A percentile compares a stretch with the other conserved stretches of the same genome.
phyloP scores from a whole-genome alignment of 2,797 vertebrate genomes.

The Urophycis tenuis region DNA sequence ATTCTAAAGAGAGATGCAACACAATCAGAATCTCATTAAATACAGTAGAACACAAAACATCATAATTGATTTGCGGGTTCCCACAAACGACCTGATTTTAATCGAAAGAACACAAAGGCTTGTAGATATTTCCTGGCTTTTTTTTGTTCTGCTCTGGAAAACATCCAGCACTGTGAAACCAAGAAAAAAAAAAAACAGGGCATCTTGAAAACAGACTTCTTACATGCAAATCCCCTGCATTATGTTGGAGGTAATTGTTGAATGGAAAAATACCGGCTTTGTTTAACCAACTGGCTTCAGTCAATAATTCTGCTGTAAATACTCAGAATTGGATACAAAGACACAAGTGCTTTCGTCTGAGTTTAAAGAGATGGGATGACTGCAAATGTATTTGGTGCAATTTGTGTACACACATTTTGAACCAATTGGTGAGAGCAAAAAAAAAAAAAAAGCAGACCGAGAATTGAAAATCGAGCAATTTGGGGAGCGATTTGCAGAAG shows the following conservation, averaged over 20 bases:
- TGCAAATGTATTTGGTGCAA: slow-evolving; percentile 3
- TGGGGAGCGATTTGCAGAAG: background rate
- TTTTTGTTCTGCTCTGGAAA: background rate
- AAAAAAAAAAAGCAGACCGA: background rate
- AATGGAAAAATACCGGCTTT: background rate
- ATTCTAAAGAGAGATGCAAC: background rate
- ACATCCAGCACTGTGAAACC: background rate
- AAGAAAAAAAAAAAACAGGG: background rate
- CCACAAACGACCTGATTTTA: background rate
- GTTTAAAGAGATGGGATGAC: background rate
- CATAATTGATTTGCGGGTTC: slow-evolving; percentile 6
- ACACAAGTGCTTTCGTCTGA: slow-evolving; percentile 5
- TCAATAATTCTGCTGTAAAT: slow-evolving; percentile 17
- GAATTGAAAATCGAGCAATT: background rate
- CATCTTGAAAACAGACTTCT: background rate
- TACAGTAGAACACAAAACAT: slow-evolving; percentile 8
- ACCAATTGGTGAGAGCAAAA: background rate
- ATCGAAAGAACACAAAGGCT: background rate
- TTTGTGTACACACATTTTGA: slow-evolving; percentile 11
- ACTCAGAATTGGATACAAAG: slow-evolving; percentile 13
- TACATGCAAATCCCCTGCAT: background rate
- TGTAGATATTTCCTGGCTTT: background rate
- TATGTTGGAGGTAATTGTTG: background rate
- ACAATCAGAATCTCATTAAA: slow-evolving; percentile 7
- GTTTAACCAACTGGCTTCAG: slow-evolving; percentile 3